phyloP scores from a whole-genome alignment of 2,113 vertebrate species.

The Lampris incognitus region DNA sequence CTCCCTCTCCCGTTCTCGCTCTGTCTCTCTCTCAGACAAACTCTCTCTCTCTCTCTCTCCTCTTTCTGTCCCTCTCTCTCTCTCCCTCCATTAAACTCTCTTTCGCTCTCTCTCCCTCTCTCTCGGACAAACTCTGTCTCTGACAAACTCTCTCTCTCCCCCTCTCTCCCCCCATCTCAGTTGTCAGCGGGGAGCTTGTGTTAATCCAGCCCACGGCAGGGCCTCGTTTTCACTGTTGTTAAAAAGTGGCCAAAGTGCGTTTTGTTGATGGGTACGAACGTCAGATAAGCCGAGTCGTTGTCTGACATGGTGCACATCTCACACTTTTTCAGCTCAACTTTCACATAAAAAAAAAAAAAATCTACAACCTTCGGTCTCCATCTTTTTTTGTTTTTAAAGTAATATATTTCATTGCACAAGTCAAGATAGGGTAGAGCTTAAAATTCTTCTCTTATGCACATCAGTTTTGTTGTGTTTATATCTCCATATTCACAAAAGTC shows the following conservation, averaged over 20 bases:
- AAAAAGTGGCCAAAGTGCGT: background rate
- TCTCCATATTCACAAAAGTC: no score
- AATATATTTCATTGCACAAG: no score
- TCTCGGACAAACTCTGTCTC: conserved; percentile 16
- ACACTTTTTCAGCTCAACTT: no score
- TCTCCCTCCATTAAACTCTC: background rate
- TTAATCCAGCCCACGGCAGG: conserved; percentile 24
- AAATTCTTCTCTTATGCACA: no score
- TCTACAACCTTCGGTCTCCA: no score
- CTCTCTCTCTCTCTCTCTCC: conserved; percentile 16
- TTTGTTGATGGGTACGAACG: no score
- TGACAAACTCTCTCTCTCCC: conserved; percentile 27
- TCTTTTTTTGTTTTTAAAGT: no score
- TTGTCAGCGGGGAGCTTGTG: background rate
- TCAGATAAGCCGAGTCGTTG: no score
- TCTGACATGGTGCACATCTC: no score
- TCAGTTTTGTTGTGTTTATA: no score
- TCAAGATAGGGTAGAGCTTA: no score
- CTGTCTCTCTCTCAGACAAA: conserved; percentile 1
- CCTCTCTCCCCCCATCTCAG: background rate
- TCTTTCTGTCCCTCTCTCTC: conserved; percentile 12
- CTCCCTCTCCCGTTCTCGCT: conserved; percentile 20
- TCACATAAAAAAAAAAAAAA: no score
- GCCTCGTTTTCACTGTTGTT: conserved; percentile 20
- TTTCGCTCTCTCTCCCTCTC: background rate